Conservation (phyloP, 2,113 vertebrate species). For the Calidris pygmaea region DNA sequence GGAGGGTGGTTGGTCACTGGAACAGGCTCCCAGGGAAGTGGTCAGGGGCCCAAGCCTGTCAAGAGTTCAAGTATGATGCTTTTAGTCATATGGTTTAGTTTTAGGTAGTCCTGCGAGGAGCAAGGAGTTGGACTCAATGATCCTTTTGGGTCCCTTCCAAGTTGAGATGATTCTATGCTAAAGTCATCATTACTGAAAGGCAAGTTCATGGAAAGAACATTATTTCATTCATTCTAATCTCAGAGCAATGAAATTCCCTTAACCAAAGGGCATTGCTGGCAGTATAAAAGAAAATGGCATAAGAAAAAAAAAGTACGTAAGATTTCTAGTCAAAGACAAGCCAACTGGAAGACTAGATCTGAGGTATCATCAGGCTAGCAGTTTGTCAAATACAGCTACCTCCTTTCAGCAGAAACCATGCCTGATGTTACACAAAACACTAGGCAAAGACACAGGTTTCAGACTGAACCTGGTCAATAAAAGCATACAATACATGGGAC, state of each 20-base stretch:
- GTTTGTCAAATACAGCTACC: not conserved
- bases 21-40: not conserved
- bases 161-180: not conserved
- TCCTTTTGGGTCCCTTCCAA: not conserved
- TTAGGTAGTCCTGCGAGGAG: not conserved
- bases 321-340: not conserved
- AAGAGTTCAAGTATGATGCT: not conserved
- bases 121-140: not conserved
- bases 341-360: not conserved
- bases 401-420: not conserved
- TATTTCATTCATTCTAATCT: not conserved
- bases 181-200: not conserved
- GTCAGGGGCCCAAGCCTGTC: not conserved
- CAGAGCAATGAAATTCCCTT: not conserved
- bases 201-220: not conserved
- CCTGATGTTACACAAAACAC: not conserved
- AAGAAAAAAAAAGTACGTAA: not conserved
- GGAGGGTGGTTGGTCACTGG: not conserved
- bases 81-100: not conserved
- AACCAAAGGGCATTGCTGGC: not conserved
- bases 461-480: not conserved
- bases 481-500: not conserved
- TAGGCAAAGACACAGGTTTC: not conserved
- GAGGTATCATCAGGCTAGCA: rapidly evolving
- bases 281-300: not conserved